These are phyloP conservation scores for Trachelus tabidus DNA, from an alignment of 2,888 invertebrate species.

Conservation along the genomic window DNA sequence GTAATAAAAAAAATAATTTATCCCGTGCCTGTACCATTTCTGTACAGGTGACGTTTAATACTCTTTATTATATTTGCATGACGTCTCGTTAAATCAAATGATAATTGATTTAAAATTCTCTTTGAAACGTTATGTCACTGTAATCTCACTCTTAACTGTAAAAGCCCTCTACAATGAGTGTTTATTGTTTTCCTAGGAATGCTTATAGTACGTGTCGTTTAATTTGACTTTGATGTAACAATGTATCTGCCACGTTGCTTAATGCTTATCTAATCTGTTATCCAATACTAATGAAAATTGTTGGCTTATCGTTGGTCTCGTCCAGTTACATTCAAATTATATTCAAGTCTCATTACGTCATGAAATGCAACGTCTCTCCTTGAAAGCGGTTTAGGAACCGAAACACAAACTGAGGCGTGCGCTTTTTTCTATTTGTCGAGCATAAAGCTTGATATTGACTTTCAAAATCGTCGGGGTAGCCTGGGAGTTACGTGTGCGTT, in stretches of 20 bases:
- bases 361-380: not conserved
- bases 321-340: not conserved
- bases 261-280: slow-evolving; percentile 44
- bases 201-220: not conserved
- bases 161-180: not conserved
- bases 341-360: not conserved
- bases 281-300: slow-evolving; percentile 54
- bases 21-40: too few relatives aligned
- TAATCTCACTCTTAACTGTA: not conserved
- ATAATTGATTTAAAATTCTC: not conserved
- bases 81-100: not conserved
- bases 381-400: not conserved
- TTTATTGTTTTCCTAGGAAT: not conserved
- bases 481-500: not conserved
- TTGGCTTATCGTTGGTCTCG: not conserved
- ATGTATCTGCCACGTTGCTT: slow-evolving; percentile 18
- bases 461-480: not conserved
- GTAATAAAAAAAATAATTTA: too few relatives aligned
- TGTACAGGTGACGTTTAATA: too few relatives aligned
- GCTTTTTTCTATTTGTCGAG: too few relatives aligned
- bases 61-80: too few relatives aligned
- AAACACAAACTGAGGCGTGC: too few relatives aligned
- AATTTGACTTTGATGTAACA: slow-evolving; percentile 19
- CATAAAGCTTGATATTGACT: not conserved
- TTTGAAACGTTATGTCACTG: not conserved